phyloP scores from a whole-genome alignment of 1,140 invertebrate species.

The Apis dorsata region DNA sequence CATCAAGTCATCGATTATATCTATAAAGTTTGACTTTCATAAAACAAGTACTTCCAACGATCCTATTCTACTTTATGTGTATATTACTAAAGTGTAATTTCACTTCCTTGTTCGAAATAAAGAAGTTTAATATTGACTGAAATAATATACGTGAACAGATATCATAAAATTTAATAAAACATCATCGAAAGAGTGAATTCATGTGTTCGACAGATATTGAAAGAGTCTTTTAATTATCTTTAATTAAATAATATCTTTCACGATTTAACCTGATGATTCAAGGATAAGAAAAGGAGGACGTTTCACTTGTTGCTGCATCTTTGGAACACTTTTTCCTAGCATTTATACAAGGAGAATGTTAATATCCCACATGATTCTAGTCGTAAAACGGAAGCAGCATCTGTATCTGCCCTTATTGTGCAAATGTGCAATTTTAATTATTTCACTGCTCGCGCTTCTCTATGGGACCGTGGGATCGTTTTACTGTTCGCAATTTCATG shows the following conservation, averaged over 20 bases:
- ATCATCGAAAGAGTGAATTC: background rate
- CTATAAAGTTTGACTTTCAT: no score
- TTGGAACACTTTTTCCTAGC: background rate
- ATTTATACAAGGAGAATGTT: background rate
- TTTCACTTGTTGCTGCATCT: slow-evolving; percentile 46
- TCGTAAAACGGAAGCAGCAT: background rate
- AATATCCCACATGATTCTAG: background rate
- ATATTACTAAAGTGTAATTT: no score
- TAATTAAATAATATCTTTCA: background rate
- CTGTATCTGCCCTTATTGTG: background rate
- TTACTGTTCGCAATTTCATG: background rate
- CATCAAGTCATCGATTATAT: no score
- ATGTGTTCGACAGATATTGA: background rate
- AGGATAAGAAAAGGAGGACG: background rate
- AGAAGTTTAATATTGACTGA: no score
- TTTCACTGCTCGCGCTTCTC: no score
- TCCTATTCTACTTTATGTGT: no score
- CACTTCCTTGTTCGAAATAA: no score
- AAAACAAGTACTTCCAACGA: no score
- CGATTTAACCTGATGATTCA: slow-evolving; percentile 10
- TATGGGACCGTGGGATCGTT: background rate
- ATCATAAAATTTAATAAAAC: no score
- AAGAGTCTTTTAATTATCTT: slow-evolving; percentile 17
- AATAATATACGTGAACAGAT: no score
- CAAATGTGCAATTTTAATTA: background rate